Conservation (phyloP, 2,888 invertebrate genomes). For the Zeuzera pyrina region DNA sequence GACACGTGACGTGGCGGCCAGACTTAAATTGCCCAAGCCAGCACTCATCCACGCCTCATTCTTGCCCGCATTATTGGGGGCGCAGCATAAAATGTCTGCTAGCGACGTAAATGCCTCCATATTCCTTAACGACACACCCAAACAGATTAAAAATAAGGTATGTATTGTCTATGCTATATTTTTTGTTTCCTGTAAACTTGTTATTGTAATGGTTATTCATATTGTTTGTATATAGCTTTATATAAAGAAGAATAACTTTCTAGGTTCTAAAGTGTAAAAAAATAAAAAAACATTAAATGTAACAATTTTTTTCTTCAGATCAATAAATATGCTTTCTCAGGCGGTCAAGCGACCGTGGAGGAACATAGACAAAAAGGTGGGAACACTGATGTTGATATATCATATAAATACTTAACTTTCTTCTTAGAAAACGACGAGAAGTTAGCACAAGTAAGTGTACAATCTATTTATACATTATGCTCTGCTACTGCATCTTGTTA, state of each 20-base stretch:
- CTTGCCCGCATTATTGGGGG: slow-evolving; percentile 96
- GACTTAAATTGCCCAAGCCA: slow-evolving; percentile 90
- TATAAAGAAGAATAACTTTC: no score
- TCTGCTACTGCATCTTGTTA: background rate
- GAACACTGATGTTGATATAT: slow-evolving; percentile 96
- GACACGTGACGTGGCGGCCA: slow-evolving; percentile 98
- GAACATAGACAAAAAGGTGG: slow-evolving; percentile 94
- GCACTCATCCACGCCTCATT: slow-evolving; percentile 89
- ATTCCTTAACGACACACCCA: slow-evolving; percentile 94
- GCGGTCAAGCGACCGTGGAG: slow-evolving; percentile 93
- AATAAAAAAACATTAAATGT: background rate
- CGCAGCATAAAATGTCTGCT: slow-evolving; percentile 98
- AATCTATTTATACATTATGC: background rate
- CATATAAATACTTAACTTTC: slow-evolving; percentile 94
- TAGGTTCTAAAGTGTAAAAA: background rate
- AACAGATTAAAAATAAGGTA: slow-evolving; percentile 96
- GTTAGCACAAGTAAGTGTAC: slow-evolving; percentile 78
- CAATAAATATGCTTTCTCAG: slow-evolving; percentile 98
- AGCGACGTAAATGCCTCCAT: slow-evolving; percentile 95
- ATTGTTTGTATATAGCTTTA: no score
- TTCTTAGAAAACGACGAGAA: slow-evolving; percentile 94
- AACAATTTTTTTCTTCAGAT: slow-evolving; percentile 64
- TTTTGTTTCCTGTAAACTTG: no score
- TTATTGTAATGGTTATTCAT: no score
- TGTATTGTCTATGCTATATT: slow-evolving; percentile 7